Conservation (phyloP, 2,888 invertebrate species). For the Galeruca laticollis region DNA sequence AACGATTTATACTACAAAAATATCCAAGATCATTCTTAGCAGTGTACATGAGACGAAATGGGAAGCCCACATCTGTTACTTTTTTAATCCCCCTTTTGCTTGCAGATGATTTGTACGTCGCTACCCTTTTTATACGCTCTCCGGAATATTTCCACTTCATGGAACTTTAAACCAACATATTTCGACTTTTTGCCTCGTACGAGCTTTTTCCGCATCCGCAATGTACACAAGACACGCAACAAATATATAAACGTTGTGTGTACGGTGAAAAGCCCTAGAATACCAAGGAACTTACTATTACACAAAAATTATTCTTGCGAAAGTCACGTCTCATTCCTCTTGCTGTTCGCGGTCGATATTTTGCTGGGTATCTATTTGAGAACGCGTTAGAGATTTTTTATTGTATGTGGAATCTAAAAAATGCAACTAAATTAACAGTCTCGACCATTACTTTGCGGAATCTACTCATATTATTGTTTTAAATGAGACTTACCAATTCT, state of each 20-base stretch:
- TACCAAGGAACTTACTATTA: constrained; percentile 6
- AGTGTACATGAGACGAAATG: constrained; percentile 52
- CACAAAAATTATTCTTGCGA: constrained; percentile 23
- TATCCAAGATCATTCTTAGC: not conserved
- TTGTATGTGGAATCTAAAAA: too few species aligned
- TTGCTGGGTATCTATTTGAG: not conserved
- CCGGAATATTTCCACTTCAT: constrained; percentile 58
- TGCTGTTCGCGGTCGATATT: not conserved
- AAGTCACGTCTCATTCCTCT: not conserved
- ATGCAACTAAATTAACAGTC: too few species aligned
- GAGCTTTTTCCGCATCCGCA: constrained; percentile 40
- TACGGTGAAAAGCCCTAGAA: constrained; percentile 12
- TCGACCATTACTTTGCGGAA: too few species aligned
- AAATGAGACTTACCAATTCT: too few species aligned
- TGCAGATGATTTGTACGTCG: constrained; percentile 60
- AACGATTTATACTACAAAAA: not conserved
- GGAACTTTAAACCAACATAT: constrained; percentile 59
- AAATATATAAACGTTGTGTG: constrained; percentile 31
- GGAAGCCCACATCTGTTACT: constrained; percentile 58
- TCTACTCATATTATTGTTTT: too few species aligned
- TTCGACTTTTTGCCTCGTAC: constrained; percentile 47
- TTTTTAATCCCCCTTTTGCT: constrained; percentile 56
- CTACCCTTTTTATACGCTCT: constrained; percentile 58
- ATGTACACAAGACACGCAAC: constrained; percentile 41
- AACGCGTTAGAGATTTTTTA: too few species aligned